Base-by-base conservation (phyloP, 2,888 invertebrate species). In the Athetis lepigone region DNA sequence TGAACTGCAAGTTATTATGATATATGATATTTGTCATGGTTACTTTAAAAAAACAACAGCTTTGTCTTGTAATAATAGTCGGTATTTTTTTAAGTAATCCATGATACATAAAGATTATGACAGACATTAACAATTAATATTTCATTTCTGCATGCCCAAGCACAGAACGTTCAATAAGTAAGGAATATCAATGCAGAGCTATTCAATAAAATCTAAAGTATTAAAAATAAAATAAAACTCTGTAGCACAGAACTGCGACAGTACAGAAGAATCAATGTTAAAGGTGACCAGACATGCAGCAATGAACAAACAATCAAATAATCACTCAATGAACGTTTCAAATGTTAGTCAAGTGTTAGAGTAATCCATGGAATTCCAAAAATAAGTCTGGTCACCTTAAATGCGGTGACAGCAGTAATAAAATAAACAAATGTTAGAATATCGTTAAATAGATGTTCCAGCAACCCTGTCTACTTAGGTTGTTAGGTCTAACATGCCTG, bases 241-340 rank as follows among this genome's bases (percentile, higher is more conserved):
- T 86, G 85, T 85, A 89, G 88, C 89, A 86, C 84, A 88, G 83
- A 87, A 85, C 72, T 86, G 89, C 86, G 80, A 88, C 82, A 89
- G 84, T 81, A 79, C 77, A 87, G 79, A 86, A 82, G 85, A 77
- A 83, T 82, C 69, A 67, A 77, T 78, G 60, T 77, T 75, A 74
- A 93, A 94, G 94, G 92, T 93, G 94, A 94, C 94, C 94, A 95
- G 94, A 95, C 94, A 94, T 93, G 94, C 94, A 95, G 94, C 87
- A 93, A 95, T 90, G 94, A 91, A 85, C 74, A 71, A 66, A 81
- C 77, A 77, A 80, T 77, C 73, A 70, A 65, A 72, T 74, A 75
- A 70, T 64, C 61, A 63, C 50, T 70, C 25, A 62, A 49, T 62
- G 29, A 46, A 58, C 2, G 21, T 70, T 63, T 51, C n/a, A 61